These are phyloP conservation scores for Aphaenogaster floridana DNA, from an alignment of 1,140 invertebrate genomes.

Conservation along the genomic window DNA sequence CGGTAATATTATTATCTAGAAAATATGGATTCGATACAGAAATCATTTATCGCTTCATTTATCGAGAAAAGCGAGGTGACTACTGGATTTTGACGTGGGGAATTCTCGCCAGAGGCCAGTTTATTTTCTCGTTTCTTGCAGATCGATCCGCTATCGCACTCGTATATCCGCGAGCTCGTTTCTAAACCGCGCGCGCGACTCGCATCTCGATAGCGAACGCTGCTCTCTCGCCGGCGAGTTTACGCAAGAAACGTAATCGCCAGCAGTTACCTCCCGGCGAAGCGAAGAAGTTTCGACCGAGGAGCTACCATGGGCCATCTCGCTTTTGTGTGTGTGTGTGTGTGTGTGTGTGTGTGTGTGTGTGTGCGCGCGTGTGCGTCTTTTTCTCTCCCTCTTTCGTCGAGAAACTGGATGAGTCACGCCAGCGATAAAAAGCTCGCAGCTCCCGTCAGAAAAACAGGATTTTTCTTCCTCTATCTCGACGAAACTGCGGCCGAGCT, in stretches of 20 bases:
- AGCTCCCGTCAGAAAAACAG: slow-evolving; percentile 53
- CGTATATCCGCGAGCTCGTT: slow-evolving; percentile 50
- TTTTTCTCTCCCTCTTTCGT: slow-evolving; percentile 48
- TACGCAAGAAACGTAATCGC: slow-evolving; percentile 64
- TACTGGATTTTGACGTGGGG: slow-evolving; percentile 35
- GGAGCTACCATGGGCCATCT: slow-evolving; percentile 56
- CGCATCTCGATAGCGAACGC: slow-evolving; percentile 51
- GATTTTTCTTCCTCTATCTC: slow-evolving; percentile 66
- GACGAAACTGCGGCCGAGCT: slow-evolving; percentile 60
- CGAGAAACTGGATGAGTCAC: slow-evolving; percentile 68
- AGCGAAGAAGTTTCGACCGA: slow-evolving; percentile 61
- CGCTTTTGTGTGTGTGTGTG: slow-evolving; percentile 15
- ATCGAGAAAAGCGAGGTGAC: neutral
- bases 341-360: neutral
- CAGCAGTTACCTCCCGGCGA: slow-evolving; percentile 58
- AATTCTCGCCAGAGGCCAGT: slow-evolving; percentile 18
- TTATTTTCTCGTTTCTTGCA: slow-evolving; percentile 46
- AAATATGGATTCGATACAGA: neutral
- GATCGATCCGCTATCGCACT: slow-evolving; percentile 27
- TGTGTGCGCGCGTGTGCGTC: neutral
- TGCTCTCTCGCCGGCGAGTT: slow-evolving; percentile 47
- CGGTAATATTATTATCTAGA: neutral
- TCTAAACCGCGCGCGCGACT: slow-evolving; percentile 43
- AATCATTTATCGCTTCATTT: neutral
- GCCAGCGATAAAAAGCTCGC: slow-evolving; percentile 48